Percentiles rank a stretch among this genome's conserved stretches.
These are phyloP conservation scores for Stenchaetothrips biformis DNA, from an alignment of 2,888 invertebrate species.

Conservation along the genomic window DNA sequence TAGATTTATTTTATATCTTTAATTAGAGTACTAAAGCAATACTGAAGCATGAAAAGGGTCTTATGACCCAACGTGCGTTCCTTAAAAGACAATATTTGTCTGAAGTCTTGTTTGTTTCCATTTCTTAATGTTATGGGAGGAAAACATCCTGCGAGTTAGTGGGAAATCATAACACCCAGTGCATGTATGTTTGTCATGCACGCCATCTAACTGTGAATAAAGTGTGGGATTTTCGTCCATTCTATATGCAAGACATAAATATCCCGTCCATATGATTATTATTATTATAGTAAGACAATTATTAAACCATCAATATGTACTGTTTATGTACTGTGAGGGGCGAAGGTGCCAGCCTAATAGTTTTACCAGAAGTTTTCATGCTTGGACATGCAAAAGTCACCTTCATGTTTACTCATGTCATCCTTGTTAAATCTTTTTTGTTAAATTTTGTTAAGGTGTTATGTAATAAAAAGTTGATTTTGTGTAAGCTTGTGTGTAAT, in stretches of 20 bases:
- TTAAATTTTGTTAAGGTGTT: conserved; percentile 21
- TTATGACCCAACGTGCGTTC: not conserved
- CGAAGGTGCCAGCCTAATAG: too few relatives aligned
- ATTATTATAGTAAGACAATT: too few relatives aligned
- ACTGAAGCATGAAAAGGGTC: not conserved
- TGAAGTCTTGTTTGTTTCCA: not conserved
- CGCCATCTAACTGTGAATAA: not conserved
- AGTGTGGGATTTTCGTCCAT: not conserved
- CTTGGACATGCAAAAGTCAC: too few relatives aligned
- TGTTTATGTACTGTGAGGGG: too few relatives aligned
- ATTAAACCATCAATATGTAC: too few relatives aligned
- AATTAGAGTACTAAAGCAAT: not conserved
- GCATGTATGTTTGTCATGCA: not conserved
- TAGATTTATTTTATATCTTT: not conserved
- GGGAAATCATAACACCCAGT: not conserved
- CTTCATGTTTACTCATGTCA: not conserved
- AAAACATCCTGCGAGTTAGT: not conserved
- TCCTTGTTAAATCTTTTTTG: conserved; percentile 15
- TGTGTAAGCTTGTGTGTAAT: not conserved
- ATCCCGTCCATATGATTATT: too few relatives aligned
- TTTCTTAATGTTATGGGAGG: not conserved
- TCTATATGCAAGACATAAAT: too few relatives aligned
- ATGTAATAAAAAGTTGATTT: conserved; percentile 18
- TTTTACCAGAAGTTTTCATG: too few relatives aligned
- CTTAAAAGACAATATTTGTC: conserved; percentile 21